phyloP scores from a whole-genome alignment of 1,140 invertebrate genomes.

The Drosophila pseudoobscura region DNA sequence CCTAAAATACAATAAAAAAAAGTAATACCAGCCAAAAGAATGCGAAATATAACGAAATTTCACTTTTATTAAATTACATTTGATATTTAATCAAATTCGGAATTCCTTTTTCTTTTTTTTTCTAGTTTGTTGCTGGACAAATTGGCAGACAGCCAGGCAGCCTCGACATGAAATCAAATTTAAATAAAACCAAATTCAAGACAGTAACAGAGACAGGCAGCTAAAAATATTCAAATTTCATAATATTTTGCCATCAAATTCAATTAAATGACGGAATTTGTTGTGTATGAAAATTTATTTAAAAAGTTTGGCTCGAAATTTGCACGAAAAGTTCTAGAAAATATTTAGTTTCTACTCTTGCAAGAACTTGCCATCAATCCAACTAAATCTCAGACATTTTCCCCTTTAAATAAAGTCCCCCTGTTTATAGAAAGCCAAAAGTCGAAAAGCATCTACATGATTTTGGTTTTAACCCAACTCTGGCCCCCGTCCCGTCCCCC shows the following conservation, averaged over 20 bases:
- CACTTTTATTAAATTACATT: constrained; percentile 63
- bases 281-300: constrained; percentile 18
- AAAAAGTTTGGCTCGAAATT: not conserved
- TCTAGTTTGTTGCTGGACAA: constrained; percentile 6
- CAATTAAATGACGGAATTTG: constrained; percentile 58
- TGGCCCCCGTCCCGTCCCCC: too few relatives aligned
- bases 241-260: constrained; percentile 62
- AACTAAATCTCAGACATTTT: too few relatives aligned
- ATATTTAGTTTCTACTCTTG: too few relatives aligned
- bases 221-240: constrained; percentile 38
- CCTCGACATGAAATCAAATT: constrained; percentile 51
- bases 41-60: constrained; percentile 25
- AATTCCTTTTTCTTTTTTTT: too few relatives aligned
- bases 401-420: too few relatives aligned
- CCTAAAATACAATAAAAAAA: not conserved
- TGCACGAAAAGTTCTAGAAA: too few relatives aligned
- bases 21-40: constrained; percentile 12
- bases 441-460: too few relatives aligned
- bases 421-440: too few relatives aligned
- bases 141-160: constrained; percentile 45
- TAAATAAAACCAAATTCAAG: constrained; percentile 42
- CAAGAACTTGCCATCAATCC: too few relatives aligned
- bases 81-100: constrained; percentile 64
- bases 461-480: too few relatives aligned
- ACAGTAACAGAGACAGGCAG: constrained; percentile 23